A percentile compares a stretch with the other conserved stretches of the same genome.
Evolutionary conservation across 2,797 vertebrate species (phyloP).

Genomic region (Gymnoscopelus microlampas): DNA sequence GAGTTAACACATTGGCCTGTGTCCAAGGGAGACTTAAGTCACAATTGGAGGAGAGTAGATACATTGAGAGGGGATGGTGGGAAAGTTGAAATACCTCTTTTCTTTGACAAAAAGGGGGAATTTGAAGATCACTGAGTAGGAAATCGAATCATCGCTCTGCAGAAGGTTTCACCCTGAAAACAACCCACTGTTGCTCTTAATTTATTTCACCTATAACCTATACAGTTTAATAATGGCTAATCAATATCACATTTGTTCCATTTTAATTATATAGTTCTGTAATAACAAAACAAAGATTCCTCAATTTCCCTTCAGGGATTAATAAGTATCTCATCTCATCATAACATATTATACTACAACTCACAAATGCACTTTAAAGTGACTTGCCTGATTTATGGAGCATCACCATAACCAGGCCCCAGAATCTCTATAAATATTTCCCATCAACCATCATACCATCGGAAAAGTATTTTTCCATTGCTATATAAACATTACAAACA

Average conservation of each 20-base stretch:
- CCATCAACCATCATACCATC: constrained; percentile 42
- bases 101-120: constrained; percentile 66
- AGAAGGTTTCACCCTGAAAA: constrained; percentile 56
- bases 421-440: constrained; percentile 61
- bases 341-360: no score
- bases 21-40: constrained; percentile 79
- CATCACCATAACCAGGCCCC: constrained; percentile 30
- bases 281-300: no score
- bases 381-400: constrained; percentile 16
- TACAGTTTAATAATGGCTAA: constrained; percentile 13
- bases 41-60: constrained; percentile 73
- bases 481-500: constrained; percentile 52
- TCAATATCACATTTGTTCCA: no score
- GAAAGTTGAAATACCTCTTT: constrained; percentile 77
- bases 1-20: constrained; percentile 77
- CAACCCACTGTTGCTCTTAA: constrained; percentile 23
- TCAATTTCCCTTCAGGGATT: no score
- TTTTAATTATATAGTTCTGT: no score
- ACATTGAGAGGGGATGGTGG: constrained; percentile 77
- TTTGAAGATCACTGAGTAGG: constrained; percentile 55
- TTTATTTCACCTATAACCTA: constrained; percentile 10
- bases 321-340: no score
- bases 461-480: constrained; percentile 40
- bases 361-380: no score
- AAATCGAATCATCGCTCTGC: constrained; percentile 65